Evolutionary conservation across 2,113 vertebrate genomes (phyloP).

Genomic region (Recurvirostra avosetta): DNA sequence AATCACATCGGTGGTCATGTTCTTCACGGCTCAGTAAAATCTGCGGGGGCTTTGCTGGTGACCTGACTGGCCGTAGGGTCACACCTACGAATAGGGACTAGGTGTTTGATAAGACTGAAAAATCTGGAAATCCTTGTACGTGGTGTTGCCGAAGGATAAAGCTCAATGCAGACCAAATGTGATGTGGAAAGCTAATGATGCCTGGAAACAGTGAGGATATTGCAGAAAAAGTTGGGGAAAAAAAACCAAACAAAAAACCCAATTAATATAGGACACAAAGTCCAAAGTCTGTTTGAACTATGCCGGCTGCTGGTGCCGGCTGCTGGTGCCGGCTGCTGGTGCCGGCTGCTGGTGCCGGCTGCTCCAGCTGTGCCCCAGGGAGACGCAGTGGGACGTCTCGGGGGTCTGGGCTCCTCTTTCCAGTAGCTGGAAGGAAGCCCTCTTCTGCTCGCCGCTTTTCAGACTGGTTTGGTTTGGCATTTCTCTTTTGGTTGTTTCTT

Average conservation of each 20-base stretch:
- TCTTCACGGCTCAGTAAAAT: neutral
- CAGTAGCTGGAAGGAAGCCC: neutral
- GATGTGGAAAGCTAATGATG: neutral
- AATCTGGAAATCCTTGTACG: neutral
- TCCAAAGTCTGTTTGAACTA: neutral
- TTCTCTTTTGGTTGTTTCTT: neutral
- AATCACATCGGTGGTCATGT: rapidly evolving
- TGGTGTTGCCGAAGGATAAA: neutral
- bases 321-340: neutral
- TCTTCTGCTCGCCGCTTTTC: neutral
- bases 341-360: neutral
- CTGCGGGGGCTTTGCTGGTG: neutral
- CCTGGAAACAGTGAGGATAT: neutral
- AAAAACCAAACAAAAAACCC: neutral
- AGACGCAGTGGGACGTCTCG: neutral
- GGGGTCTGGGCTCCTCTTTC: neutral
- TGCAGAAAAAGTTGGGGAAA: neutral
- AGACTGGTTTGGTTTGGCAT: neutral
- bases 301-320: neutral
- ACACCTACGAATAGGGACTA: neutral
- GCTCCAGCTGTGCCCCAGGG: neutral
- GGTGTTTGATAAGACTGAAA: neutral
- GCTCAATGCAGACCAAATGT: neutral
- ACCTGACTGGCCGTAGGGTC: neutral
- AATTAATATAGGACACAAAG: neutral